Conservation (phyloP, 1,140 invertebrate genomes). For the Lordiphosa stackelbergi region DNA sequence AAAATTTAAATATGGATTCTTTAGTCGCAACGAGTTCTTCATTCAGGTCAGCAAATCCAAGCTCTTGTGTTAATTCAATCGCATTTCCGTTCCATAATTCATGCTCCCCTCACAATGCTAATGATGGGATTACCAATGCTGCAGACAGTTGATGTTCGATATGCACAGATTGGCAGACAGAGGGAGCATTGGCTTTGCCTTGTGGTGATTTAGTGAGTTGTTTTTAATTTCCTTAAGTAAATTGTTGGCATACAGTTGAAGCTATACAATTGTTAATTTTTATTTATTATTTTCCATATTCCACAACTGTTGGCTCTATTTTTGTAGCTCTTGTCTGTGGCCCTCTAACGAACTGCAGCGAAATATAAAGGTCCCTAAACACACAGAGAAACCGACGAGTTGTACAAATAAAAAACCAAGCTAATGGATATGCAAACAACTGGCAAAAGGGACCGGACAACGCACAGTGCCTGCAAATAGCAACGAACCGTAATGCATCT, state of each 20-base stretch:
- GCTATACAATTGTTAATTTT: slow-evolving; percentile 9
- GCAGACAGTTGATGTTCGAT: slow-evolving; percentile 3
- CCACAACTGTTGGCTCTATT: background rate
- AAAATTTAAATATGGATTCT: no score
- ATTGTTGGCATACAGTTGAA: slow-evolving; percentile 18
- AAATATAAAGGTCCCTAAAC: slow-evolving; percentile 21
- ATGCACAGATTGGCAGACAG: background rate
- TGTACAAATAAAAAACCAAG: slow-evolving; percentile 28
- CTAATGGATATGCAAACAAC: slow-evolving; percentile 61
- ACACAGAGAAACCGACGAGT: slow-evolving; percentile 20
- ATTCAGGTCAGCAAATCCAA: no score
- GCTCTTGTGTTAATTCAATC: background rate
- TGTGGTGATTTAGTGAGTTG: background rate
- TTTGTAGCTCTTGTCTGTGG: slow-evolving; percentile 2
- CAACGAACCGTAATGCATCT: slow-evolving; percentile 57
- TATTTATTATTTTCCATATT: slow-evolving; percentile 9
- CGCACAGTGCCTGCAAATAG: slow-evolving; percentile 43
- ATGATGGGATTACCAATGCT: slow-evolving; percentile 6
- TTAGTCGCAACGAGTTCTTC: no score
- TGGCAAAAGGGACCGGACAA: slow-evolving; percentile 44
- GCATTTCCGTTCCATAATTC: slow-evolving; percentile 24
- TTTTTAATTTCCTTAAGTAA: slow-evolving; percentile 8
- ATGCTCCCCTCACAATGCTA: slow-evolving; percentile 4
- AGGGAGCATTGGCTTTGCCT: slow-evolving; percentile 16
- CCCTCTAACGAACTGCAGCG: slow-evolving; percentile 32